Percentiles rank a stretch among this genome's conserved stretches.
Conservation (phyloP, 2,113 vertebrate genomes). For the Steatornis caripensis region DNA sequence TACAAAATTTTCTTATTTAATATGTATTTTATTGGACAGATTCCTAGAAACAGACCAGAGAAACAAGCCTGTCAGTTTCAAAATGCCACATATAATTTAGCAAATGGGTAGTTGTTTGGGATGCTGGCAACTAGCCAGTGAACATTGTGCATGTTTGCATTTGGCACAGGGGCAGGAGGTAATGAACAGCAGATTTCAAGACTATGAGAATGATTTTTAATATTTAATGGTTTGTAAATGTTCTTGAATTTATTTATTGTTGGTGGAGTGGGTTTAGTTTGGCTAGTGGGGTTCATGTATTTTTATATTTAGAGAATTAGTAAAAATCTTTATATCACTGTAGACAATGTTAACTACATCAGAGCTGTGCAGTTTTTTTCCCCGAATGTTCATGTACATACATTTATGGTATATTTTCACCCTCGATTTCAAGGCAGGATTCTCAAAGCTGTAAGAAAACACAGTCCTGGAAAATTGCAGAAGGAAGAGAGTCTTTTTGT, state of each 20-base stretch:
- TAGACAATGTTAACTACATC: neutral
- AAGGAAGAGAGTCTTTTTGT: neutral
- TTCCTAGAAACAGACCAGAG: neutral
- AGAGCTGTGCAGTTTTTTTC: neutral
- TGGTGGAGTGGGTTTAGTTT: neutral
- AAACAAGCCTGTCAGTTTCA: slow-evolving; percentile 11
- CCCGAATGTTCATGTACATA: neutral
- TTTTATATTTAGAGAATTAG: neutral
- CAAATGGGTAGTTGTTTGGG: slow-evolving; percentile 23
- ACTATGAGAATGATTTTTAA: neutral
- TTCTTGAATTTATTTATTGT: neutral
- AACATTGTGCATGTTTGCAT: neutral
- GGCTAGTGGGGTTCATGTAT: neutral
- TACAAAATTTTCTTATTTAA: slow-evolving; percentile 53
- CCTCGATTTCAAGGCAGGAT: neutral
- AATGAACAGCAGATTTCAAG: neutral
- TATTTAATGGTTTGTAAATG: neutral
- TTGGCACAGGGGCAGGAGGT: neutral
- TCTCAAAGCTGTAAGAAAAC: neutral
- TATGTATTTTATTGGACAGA: neutral
- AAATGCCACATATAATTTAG: slow-evolving; percentile 25
- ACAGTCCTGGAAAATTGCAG: neutral
- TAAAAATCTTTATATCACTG: neutral
- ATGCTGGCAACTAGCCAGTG: neutral
- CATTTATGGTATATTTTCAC: neutral